These are phyloP conservation scores for Oostethus manadensis DNA, from an alignment of 2,113 vertebrate genomes.

Conservation along the genomic window DNA sequence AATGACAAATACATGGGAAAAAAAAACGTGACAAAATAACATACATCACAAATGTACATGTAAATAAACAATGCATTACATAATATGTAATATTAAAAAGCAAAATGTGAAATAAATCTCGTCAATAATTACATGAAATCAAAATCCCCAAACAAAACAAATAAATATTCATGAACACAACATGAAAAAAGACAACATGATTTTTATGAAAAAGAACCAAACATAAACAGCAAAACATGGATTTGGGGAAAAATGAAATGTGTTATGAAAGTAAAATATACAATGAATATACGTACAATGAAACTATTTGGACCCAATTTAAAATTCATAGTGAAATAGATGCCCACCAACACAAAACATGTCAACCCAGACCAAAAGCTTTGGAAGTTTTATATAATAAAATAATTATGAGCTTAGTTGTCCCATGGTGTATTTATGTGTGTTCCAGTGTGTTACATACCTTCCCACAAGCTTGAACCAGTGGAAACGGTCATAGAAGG, in stretches of 20 bases:
- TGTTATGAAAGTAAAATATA: background rate
- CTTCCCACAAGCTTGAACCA: constrained; percentile 99
- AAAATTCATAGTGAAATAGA: background rate
- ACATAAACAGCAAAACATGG: constrained; percentile 16
- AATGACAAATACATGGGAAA: constrained; percentile 8
- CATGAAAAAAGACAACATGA: constrained; percentile 10
- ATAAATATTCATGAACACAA: constrained; percentile 24
- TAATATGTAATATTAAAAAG: background rate
- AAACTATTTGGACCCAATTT: constrained; percentile 3
- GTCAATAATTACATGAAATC: constrained; percentile 22
- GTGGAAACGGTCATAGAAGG: constrained; percentile 97
- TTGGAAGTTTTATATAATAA: background rate
- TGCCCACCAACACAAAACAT: background rate
- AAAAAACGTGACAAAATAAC: constrained; percentile 19
- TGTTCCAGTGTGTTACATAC: constrained; percentile 67
- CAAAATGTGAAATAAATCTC: constrained; percentile 19
- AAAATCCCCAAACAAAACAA: constrained; percentile 20
- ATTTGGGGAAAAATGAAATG: background rate
- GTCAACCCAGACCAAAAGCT: background rate
- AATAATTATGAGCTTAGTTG: background rate
- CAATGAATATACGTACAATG: background rate
- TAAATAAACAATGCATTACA: no score
- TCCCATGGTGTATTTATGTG: background rate
- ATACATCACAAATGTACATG: constrained; percentile 4
- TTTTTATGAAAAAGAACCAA: constrained; percentile 4